phyloP scores from a whole-genome alignment of 2,888 invertebrate genomes.

The Acrobeloides nanus region DNA sequence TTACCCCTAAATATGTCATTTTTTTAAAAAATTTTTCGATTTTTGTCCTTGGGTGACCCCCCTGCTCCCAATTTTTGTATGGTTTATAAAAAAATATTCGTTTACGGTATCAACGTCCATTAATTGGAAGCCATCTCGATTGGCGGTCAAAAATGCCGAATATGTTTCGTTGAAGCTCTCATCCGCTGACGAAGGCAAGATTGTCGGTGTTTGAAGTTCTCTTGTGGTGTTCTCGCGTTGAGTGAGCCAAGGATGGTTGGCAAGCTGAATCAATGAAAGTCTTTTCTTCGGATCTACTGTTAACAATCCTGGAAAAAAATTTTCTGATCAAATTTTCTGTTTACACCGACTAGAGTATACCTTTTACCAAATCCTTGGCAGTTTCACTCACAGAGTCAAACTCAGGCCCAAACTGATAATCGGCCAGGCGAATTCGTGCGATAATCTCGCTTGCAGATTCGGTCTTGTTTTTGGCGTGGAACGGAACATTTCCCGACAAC shows the following conservation, averaged over 20 bases:
- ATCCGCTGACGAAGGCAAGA: conserved; percentile 45
- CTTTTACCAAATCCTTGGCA: conserved; percentile 69
- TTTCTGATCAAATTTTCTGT: not conserved
- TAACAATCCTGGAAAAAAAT: conserved; percentile 62
- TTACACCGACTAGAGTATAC: conserved; percentile 39
- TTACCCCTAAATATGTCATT: too few species aligned
- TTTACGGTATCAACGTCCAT: conserved; percentile 68
- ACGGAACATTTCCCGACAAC: conserved; percentile 80
- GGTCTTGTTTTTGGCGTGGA: conserved; percentile 66
- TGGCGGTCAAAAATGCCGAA: conserved; percentile 66
- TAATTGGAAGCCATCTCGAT: conserved; percentile 67
- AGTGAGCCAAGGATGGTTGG: conserved; percentile 65
- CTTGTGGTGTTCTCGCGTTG: conserved; percentile 30
- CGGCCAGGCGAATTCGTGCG: conserved; percentile 70
- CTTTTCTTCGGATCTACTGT: conserved; percentile 71
- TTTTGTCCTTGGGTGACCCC: too few species aligned
- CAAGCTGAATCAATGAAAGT: conserved; percentile 65
- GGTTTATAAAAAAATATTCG: conserved; percentile 57
- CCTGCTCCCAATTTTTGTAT: conserved; percentile 4
- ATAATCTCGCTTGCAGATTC: conserved; percentile 71
- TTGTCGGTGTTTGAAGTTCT: conserved; percentile 51
- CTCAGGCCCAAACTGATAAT: conserved; percentile 64
- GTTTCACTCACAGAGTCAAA: conserved; percentile 70
- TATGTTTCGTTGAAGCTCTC: conserved; percentile 62
- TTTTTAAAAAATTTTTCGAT: too few species aligned